Base-by-base conservation (phyloP, 2,113 vertebrate genomes). In the Zapus hudsonius region DNA sequence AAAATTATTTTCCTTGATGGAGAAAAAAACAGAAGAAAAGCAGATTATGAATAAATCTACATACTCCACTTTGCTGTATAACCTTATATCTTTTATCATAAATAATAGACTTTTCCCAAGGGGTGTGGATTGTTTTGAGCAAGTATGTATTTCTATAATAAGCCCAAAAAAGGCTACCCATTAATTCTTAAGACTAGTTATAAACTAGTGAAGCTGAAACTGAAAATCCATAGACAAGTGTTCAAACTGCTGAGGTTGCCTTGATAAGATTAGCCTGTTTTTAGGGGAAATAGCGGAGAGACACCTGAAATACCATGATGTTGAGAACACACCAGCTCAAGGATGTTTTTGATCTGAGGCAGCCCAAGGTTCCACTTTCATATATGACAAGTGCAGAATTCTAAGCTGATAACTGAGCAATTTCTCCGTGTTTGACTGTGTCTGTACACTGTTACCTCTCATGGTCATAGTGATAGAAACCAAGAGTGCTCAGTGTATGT, bases 1-100 rank as follows among this genome's bases (percentile, higher is more conserved):
- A 95, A 96, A 94, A 92, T 95, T 91, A 95, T 94, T 95, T 95
- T 96, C 67, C 67, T 92, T 92, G 47, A 93, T 72, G 44, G 79
- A n/a, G 59, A 33, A 83, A 42, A 25, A 40, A 73, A 84, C 55
- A 75, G 61, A 78, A 91, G 57, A 61, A 95, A 94, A 92, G 79
- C 79, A 94, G 73, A 90, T 73, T 87, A 73, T 1, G 2, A 92
- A 93, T 90, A 90, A 93, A 67, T 88, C 47, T 55, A 29, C 15
- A 64, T 38, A 20, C 16, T 87, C 52, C 57, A 31, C 29, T 83
- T 88, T 90, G 59, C 80, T 87, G 36, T 13, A 36, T 88, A 88
- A 47, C 33, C 36, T 81, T 80, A 22, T 74, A 55, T 69, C 59
- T 92, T 94, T 92, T 83, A 27, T 89, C 52, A 67, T 85, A 89